A percentile compares a stretch with the other conserved stretches of the same genome.
Evolutionary conservation across 2,888 invertebrate genomes (phyloP).

Genomic region (Clunio marinus): DNA sequence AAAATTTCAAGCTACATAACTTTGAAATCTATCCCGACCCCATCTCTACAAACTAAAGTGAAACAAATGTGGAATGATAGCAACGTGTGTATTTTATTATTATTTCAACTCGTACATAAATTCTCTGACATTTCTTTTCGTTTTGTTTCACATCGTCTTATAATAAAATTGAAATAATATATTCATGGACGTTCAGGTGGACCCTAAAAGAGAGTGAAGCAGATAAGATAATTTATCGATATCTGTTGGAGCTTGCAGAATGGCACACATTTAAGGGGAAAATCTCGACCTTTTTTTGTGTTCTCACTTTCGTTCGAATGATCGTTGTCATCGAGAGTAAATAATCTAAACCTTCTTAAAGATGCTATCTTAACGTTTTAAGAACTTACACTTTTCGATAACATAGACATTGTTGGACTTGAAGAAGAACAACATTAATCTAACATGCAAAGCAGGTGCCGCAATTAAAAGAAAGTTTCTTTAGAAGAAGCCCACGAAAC

Average conservation of each 20-base stretch:
- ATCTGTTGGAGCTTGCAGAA: not conserved
- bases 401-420: too few species aligned
- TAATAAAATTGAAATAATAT: slow-evolving; percentile 24
- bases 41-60: slow-evolving; percentile 11
- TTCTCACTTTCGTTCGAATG: too few species aligned
- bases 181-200: slow-evolving; percentile 18
- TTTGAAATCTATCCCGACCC: too few species aligned
- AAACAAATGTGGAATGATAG: not conserved
- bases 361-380: too few species aligned
- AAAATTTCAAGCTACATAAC: too few species aligned
- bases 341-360: too few species aligned
- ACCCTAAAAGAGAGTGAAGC: not conserved
- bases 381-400: too few species aligned
- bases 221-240: slow-evolving; percentile 6
- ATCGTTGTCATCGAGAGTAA: too few species aligned
- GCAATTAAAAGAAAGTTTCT: slow-evolving; percentile 9
- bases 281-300: too few species aligned
- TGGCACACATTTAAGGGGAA: too few species aligned
- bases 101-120: slow-evolving; percentile 33
- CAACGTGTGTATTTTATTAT: slow-evolving; percentile 37
- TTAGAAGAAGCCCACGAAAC: slow-evolving; percentile 33
- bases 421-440: too few species aligned
- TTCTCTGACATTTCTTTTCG: slow-evolving; percentile 5
- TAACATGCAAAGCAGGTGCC: slow-evolving; percentile 13
- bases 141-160: not conserved